Evolutionary conservation across 1,140 invertebrate genomes (phyloP).

Genomic region (Drosophila bifasciata): DNA sequence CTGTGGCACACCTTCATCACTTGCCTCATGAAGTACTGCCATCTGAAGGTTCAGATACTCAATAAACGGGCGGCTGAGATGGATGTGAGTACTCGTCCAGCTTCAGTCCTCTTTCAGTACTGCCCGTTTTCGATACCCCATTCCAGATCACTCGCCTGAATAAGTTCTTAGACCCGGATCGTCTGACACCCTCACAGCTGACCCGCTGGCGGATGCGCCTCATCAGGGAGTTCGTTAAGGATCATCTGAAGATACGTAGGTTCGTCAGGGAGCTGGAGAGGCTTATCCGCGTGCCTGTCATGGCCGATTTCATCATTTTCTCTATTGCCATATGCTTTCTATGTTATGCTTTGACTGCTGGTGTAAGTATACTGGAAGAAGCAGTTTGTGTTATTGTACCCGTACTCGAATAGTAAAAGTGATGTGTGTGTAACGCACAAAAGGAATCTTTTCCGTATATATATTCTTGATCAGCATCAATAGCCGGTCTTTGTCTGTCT

Average conservation of each 20-base stretch:
- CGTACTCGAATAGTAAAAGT: too few relatives aligned
- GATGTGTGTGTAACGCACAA: too few relatives aligned
- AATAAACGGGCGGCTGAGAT: constrained; percentile 53
- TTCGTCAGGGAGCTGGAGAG: constrained; percentile 57
- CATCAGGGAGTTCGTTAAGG: constrained; percentile 50
- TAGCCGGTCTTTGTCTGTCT: too few relatives aligned
- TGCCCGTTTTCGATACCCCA: accelerated
- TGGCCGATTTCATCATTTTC: constrained; percentile 74
- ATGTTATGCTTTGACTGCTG: constrained; percentile 58
- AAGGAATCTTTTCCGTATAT: too few relatives aligned
- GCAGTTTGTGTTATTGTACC: too few relatives aligned
- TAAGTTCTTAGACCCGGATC: background rate
- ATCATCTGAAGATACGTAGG: constrained; percentile 50
- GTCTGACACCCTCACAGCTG: constrained; percentile 13
- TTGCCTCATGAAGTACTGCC: constrained; percentile 70
- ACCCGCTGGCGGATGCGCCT: constrained; percentile 54
- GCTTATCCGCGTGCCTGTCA: constrained; percentile 62
- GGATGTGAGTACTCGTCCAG: constrained; percentile 44
- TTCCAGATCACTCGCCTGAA: constrained; percentile 40
- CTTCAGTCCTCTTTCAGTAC: too few relatives aligned
- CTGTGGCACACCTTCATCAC: constrained; percentile 79
- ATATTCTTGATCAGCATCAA: too few relatives aligned
- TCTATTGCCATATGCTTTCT: constrained; percentile 74
- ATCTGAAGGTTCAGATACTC: constrained; percentile 59
- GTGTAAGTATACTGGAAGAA: constrained; percentile 62